Evolutionary conservation across 64 coral and sea anemone genomes (phyloP), one percentile per base, ranked within the genome.

Genomic region (Actinia equina): DNA sequence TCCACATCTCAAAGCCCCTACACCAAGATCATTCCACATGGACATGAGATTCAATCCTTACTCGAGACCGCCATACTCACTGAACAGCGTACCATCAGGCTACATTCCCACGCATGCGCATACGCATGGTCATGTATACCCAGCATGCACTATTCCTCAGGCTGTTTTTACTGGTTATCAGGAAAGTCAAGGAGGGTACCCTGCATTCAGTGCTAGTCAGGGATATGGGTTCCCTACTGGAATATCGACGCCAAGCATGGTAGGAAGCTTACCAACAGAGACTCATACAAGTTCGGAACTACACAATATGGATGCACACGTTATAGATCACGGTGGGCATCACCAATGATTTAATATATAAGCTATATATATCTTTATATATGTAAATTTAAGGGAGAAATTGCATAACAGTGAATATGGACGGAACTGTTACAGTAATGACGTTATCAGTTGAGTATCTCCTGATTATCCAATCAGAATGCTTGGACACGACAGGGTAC

Each of bases 1-100:
- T 51, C 81, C 91, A 15, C 94, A 93, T 27, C 46, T 96, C 11
- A 96, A 96, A 65, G 67, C 89, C 0, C 91, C 80, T 15, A 85
- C 91, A 27, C 77, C 91, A 23, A 87, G 94, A 5, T 42, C 91
- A 55, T 89, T 96, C 63, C 94, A 93, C 60, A 93, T 96, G 94
- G 94, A 96, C 83, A 96, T 96, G 91, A 83, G 94, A 43, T 96
- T 89, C 82, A 93, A 84, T 37, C 94, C 94, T 1, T 96, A 96
- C 85, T 69, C 94, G 27, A 88, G 94, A 79, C 84, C 92, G 52
- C 85, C 94, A 17, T 96, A 96, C 67, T 53, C 88, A 46, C 91
- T 96, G 94, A 87, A 90, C 65, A 89, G 91, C 51, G 88, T 92
- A 15, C 84, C 94, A 16, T 86, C 94, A 15, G 86, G 88, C 15